Base-by-base conservation (phyloP, 2,113 vertebrate species). In the Seriola aureovittata region DNA sequence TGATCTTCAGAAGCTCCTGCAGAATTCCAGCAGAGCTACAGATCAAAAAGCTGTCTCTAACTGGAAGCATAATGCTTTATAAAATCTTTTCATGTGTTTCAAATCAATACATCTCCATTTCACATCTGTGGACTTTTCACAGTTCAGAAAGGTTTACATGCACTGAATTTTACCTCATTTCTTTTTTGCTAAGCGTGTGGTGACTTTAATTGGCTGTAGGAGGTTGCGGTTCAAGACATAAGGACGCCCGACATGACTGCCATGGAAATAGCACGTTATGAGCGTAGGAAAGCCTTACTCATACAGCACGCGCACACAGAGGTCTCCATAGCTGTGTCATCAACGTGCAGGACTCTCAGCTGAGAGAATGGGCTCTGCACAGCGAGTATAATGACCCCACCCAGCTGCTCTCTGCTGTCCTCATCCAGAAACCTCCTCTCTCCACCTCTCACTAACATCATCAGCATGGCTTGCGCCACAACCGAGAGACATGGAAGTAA, bases 401-500 rank as follows among this genome's bases (percentile, higher is more conserved):
- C 90, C 93, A 79, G 87, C 81, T 80, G 78, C 38, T 67, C 80
- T 71, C 25, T 52, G 70, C 71, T 74, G 85, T 62, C 66, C 40
- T 87, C 79, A 71, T 86, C 77, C 82, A 60, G 79, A 86, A 76
- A 17, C 78, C 80, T 52, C 72, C 74, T 19, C 66, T 67, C 86
- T 85, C 82, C 76, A 81, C 83, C 80, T 92, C 90, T 72, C 76
- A 46, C 90, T 86, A 79, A 89, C 92, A 84, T 90, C 88, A 91
- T 88, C 84, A 83, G 77, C 77, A 44, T 44, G 74, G 87, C 79
- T 69, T 25, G 77, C 57, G 67, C 86, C 89, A 88, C 88, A 84
- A 90, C 91, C 74, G 65, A 86, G 79, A 87, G 82, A 89, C 86
- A 94, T 94, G 94, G 94, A 94, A 95, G 91, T 88, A 95, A 94